Conservation (phyloP, 2,113 vertebrate genomes). For the Myxocyprinus asiaticus region DNA sequence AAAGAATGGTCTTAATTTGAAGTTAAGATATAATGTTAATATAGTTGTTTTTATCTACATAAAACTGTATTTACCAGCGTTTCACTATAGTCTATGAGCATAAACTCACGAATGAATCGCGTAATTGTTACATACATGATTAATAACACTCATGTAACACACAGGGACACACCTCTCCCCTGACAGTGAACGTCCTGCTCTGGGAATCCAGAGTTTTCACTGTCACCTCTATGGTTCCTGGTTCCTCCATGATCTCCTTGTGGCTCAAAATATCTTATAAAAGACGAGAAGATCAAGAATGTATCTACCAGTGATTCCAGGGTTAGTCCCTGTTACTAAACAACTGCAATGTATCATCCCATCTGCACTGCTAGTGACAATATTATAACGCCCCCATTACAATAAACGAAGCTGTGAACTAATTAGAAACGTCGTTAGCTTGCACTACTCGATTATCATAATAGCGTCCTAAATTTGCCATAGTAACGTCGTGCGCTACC, state of each 20-base stretch:
- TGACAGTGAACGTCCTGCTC: constrained; percentile 86
- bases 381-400: neutral
- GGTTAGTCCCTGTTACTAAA: too few relatives aligned
- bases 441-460: neutral
- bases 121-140: neutral
- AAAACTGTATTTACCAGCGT: too few relatives aligned
- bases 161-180: constrained; percentile 77
- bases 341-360: neutral
- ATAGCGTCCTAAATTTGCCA: neutral
- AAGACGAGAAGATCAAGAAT: neutral
- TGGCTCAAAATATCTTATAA: neutral
- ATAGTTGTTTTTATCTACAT: too few relatives aligned
- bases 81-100: too few relatives aligned
- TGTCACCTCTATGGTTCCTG: constrained; percentile 82
- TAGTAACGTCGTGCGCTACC: neutral
- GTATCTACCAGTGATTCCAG: neutral
- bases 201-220: constrained; percentile 92
- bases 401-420: neutral
- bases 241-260: constrained; percentile 75
- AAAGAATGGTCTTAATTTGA: neutral
- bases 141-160: neutral
- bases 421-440: neutral
- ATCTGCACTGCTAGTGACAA: neutral
- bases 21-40: too few relatives aligned
- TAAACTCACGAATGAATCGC: too few relatives aligned